phyloP scores from a whole-genome alignment of 2,888 invertebrate species.

The Psylliodes chrysocephalus region DNA sequence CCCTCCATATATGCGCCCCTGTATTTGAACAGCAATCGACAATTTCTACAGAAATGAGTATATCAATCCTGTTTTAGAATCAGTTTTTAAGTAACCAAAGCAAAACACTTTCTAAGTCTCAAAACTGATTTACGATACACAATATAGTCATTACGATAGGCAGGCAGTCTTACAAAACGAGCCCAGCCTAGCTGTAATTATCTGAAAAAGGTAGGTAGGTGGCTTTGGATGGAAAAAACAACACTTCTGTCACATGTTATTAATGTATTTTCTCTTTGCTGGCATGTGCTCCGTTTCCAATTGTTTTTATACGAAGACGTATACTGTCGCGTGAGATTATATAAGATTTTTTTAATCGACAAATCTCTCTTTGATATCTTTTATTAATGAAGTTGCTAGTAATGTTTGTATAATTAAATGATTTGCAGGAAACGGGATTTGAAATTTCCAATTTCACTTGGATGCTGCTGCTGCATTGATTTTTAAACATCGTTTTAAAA shows the following conservation, averaged over 20 bases:
- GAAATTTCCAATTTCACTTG: conserved; percentile 3
- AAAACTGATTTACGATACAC: conserved; percentile 19
- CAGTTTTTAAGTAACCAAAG: too few relatives aligned
- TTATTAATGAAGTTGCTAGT: conserved; percentile 2
- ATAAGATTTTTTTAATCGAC: not conserved
- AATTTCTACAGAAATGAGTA: too few relatives aligned
- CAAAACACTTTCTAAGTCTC: not conserved
- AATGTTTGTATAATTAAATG: conserved; percentile 2
- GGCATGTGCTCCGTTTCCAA: conserved; percentile 17
- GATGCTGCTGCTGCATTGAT: too few relatives aligned
- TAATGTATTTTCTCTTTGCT: conserved; percentile 25
- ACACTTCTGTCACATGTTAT: conserved; percentile 25
- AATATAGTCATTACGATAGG: conserved; percentile 7
- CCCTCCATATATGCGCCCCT: too few relatives aligned
- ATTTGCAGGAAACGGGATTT: conserved; percentile 3
- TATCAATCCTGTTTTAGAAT: too few relatives aligned
- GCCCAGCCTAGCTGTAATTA: conserved; percentile 23
- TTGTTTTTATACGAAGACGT: not conserved
- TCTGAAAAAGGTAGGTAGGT: conserved; percentile 17
- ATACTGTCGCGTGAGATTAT: too few relatives aligned
- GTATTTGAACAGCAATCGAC: too few relatives aligned
- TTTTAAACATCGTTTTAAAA: too few relatives aligned
- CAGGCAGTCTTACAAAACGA: not conserved
- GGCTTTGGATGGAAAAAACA: conserved; percentile 14
- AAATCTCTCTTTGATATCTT: not conserved